Evolutionary conservation across 1,140 invertebrate genomes (phyloP).

Genomic region (Scaptomyza hsui): DNA sequence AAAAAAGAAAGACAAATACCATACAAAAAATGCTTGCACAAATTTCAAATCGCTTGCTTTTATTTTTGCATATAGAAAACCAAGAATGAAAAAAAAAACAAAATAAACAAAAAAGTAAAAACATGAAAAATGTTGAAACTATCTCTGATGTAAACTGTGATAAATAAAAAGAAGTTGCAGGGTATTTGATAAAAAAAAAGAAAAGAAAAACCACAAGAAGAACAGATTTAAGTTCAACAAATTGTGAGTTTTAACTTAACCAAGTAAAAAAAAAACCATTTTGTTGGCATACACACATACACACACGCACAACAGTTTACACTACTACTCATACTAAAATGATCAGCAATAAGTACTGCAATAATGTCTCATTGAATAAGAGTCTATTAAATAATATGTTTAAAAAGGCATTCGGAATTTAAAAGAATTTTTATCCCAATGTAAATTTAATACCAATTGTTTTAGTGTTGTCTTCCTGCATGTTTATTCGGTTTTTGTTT

Average conservation of each 20-base stretch:
- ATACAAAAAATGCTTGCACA: constrained; percentile 51
- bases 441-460: constrained; percentile 12
- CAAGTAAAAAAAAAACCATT: constrained; percentile 27
- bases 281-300: constrained; percentile 38
- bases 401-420: constrained; percentile 30
- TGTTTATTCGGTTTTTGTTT: constrained; percentile 14
- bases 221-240: constrained; percentile 64
- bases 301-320: constrained; percentile 31
- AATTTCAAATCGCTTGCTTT: constrained; percentile 59
- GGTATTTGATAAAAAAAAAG: constrained; percentile 77
- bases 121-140: constrained; percentile 64
- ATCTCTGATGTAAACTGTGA: constrained; percentile 83
- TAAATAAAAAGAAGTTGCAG: constrained; percentile 83
- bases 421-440: constrained; percentile 17
- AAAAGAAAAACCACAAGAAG: constrained; percentile 40
- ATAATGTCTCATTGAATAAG: constrained; percentile 60
- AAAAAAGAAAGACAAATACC: constrained; percentile 13
- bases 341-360: constrained; percentile 72
- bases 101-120: constrained; percentile 36
- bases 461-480: constrained; percentile 55
- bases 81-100: constrained; percentile 23
- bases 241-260: constrained; percentile 60
- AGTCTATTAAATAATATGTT: constrained; percentile 45
- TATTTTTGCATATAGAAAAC: constrained; percentile 48
- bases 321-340: constrained; percentile 41